Evolutionary conservation across 2,888 invertebrate species (phyloP).

Genomic region (Aspidiotus destructor): DNA sequence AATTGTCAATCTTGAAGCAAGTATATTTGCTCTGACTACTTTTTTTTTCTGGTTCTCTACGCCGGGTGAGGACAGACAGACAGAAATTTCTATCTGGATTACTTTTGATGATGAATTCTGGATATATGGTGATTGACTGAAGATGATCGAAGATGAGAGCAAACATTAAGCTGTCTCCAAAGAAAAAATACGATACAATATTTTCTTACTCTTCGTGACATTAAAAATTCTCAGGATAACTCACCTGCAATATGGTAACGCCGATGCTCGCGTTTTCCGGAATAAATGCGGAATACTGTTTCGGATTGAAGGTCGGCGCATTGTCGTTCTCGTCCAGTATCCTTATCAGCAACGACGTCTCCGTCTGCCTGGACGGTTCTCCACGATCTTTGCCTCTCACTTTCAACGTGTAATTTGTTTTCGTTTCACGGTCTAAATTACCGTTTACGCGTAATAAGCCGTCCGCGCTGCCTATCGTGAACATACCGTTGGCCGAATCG

Average conservation of each 20-base stretch:
- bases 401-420: conserved; percentile 61
- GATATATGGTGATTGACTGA: no score
- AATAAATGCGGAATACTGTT: conserved; percentile 79
- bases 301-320: conserved; percentile 77
- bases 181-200: no score
- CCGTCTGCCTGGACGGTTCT: conserved; percentile 64
- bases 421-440: conserved; percentile 73
- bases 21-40: no score
- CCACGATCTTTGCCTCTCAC: conserved; percentile 83
- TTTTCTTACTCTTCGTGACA: no score
- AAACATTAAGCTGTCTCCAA: no score
- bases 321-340: conserved; percentile 85
- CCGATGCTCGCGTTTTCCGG: conserved; percentile 92
- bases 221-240: conserved; percentile 26
- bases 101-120: no score
- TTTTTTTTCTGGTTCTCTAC: no score
- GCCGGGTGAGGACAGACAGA: no score
- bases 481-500: conserved; percentile 47
- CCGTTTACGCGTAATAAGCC: conserved; percentile 76
- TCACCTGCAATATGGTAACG: conserved; percentile 74
- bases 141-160: no score
- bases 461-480: conserved; percentile 76
- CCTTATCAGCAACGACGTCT: conserved; percentile 58
- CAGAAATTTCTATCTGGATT: no score
- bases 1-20: no score